Conservation (phyloP, 2,797 vertebrate genomes). For the Typhlichthys eigenmanni region DNA sequence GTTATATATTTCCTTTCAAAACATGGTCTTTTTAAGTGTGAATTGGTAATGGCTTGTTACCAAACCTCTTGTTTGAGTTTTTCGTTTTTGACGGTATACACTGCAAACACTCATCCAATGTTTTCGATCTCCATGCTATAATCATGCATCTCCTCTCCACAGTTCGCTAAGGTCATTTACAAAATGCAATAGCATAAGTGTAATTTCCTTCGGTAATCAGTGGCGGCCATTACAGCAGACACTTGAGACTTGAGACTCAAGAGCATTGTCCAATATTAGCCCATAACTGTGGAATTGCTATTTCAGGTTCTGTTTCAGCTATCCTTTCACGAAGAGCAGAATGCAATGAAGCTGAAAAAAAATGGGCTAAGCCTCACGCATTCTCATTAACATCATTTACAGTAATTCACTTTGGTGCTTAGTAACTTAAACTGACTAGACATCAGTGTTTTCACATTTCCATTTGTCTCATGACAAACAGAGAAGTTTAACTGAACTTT, state of each 20-base stretch:
- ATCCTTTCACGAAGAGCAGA: background rate
- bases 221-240: slow-evolving; percentile 2
- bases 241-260: slow-evolving; percentile 15
- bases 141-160: slow-evolving; percentile 10
- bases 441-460: no score
- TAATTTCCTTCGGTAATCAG: slow-evolving; percentile 31
- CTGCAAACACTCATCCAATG: slow-evolving; percentile 16
- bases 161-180: slow-evolving; percentile 17
- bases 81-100: slow-evolving; percentile 19
- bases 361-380: no score
- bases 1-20: no score
- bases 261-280: slow-evolving; percentile 3
- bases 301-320: slow-evolving; percentile 8
- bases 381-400: no score
- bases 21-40: no score
- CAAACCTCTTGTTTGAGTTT: no score
- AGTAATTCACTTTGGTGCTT: no score
- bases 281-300: background rate
- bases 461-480: no score
- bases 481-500: no score
- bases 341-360: no score
- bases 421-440: no score
- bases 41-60: no score
- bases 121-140: slow-evolving; percentile 9
- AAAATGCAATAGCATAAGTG: slow-evolving; percentile 6